Conservation (phyloP, 1,140 invertebrate genomes). For the Alviniconcha marisindica region DNA sequence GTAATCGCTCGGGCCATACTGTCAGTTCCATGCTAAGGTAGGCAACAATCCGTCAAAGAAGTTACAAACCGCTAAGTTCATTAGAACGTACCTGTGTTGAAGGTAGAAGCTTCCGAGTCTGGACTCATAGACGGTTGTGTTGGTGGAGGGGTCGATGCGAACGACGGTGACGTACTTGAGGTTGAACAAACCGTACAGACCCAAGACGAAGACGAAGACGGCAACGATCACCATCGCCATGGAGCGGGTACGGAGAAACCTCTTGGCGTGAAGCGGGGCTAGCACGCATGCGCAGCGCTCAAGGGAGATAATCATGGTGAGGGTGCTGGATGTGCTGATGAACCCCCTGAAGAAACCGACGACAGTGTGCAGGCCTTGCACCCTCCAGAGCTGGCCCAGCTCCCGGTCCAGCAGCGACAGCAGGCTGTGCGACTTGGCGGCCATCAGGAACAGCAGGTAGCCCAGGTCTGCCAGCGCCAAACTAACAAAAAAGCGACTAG, state of each 20-base stretch:
- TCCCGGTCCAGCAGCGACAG: neutral
- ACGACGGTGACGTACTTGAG: neutral
- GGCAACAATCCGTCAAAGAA: too few relatives aligned
- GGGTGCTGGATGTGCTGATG: neutral
- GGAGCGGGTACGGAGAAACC: neutral
- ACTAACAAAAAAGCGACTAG: too few relatives aligned
- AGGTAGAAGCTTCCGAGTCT: neutral
- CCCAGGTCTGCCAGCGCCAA: neutral
- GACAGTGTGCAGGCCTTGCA: neutral
- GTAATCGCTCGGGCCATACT: too few relatives aligned
- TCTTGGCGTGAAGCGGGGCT: neutral
- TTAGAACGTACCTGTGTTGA: neutral
- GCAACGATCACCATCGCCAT: neutral
- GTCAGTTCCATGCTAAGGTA: too few relatives aligned
- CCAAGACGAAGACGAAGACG: neutral
- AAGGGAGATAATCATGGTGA: constrained; percentile 23
- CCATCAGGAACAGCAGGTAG: neutral
- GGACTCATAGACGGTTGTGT: neutral
- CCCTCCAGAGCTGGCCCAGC: neutral
- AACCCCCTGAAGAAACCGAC: neutral
- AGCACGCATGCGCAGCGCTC: constrained; percentile 13
- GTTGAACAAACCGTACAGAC: neutral
- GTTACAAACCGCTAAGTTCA: too few relatives aligned
- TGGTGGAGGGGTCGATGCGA: neutral
- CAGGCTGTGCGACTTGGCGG: neutral